Evolutionary conservation across 2,113 vertebrate genomes (phyloP), one percentile per base, ranked within the genome.

Genomic region (Gymnobelideus leadbeateri): DNA sequence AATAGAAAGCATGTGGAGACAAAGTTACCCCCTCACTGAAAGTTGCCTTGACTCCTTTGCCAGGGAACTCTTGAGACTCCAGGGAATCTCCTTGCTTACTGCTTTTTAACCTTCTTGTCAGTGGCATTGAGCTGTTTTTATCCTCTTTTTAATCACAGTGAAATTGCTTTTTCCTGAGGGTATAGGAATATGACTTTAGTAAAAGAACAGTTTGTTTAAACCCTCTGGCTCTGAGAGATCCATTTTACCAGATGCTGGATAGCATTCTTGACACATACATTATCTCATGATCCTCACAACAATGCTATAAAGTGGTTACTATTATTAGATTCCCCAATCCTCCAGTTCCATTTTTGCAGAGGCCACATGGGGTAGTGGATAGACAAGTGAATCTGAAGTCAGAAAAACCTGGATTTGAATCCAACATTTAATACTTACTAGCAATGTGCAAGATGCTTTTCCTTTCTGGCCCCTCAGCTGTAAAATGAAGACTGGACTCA

Each of bases 141-240:
- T 43, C 16, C 68, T 43, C n/a, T 84, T 84, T 84, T 84, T 84
- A 84, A 84, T 84, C 68, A 84, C 7, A 84, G 19, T 84, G 68
- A 84, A 84, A 84, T 84, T 43, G 68, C 68, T 43, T 84, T 84
- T 8, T 84, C 68, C 68, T 84, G n/a, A 84, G n/a, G 37, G 68
- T 84, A 23, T 43, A 84, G 68, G n/a, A 84, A 84, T 43, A 84
- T 84, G n/a, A 84, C 21, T 84, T 84, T 84, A 84, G 68, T 43
- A 84, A 84, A 77, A 84, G n/a, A 84, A 84, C 68, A 43, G n/a
- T 84, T 84, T 84, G 68, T 43, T 84, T 84, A 43, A 84, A 84
- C 16, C 68, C 19, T 84, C 68, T 84, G 68, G 68, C n/a, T 84
- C 68, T 84, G 68, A 84, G 68, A 43, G 37, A 84, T 84, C 68